Conservation (phyloP, 2,113 vertebrate genomes). For the Epinephelus moara region DNA sequence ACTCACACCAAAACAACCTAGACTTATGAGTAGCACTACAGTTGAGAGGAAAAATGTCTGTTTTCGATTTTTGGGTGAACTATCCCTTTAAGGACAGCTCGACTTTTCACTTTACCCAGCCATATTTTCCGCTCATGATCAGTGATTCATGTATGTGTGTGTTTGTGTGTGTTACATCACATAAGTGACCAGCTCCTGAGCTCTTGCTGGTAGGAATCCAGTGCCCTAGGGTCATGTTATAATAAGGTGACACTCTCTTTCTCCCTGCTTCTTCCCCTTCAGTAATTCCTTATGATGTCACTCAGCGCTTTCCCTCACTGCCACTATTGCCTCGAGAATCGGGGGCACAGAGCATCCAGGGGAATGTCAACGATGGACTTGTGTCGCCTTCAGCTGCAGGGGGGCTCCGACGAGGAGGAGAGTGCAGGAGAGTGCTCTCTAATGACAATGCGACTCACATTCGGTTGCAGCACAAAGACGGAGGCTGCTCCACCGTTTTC, state of each 20-base stretch:
- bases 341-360: slow-evolving; percentile 33
- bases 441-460: slow-evolving; percentile 40
- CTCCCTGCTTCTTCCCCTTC: slow-evolving; percentile 61
- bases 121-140: background rate
- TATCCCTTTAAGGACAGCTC: slow-evolving; percentile 17
- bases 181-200: slow-evolving; percentile 35
- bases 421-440: slow-evolving; percentile 44
- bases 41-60: too few species aligned
- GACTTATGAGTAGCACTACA: too few species aligned
- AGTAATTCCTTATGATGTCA: slow-evolving; percentile 74
- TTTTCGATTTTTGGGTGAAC: too few species aligned
- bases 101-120: slow-evolving; percentile 27
- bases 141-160: background rate
- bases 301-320: slow-evolving; percentile 31
- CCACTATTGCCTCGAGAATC: slow-evolving; percentile 43
- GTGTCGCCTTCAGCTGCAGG: slow-evolving; percentile 56
- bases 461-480: slow-evolving; percentile 1
- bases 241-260: slow-evolving; percentile 72
- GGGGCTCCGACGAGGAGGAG: slow-evolving; percentile 39
- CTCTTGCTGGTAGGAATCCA: slow-evolving; percentile 19
- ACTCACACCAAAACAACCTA: too few species aligned
- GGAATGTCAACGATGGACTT: slow-evolving; percentile 68
- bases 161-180: slow-evolving; percentile 17
- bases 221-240: slow-evolving; percentile 76
- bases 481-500: background rate